Evolutionary conservation across 2,888 invertebrate species (phyloP).

Genomic region (Phaonia tiefii): DNA sequence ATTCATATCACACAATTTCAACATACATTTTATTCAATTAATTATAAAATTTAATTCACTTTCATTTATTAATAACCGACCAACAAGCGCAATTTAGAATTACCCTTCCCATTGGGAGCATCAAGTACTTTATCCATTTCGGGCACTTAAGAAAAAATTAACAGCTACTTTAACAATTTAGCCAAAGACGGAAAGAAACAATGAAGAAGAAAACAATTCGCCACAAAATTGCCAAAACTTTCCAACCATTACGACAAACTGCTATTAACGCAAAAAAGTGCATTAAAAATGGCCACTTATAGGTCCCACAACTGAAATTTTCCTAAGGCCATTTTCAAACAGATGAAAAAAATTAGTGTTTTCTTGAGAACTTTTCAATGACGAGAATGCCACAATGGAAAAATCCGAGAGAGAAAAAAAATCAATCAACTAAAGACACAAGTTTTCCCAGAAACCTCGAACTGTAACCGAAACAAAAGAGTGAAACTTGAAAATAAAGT

Average conservation of each 20-base stretch:
- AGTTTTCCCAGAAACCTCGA: conserved; percentile 37
- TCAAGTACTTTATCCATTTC: neutral
- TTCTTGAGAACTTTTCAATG: conserved; percentile 6
- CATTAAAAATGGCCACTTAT: conserved; percentile 44
- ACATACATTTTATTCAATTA: too few species aligned
- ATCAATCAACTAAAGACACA: conserved; percentile 46
- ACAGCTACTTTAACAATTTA: neutral
- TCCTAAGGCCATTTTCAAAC: conserved; percentile 37
- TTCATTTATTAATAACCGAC: too few species aligned
- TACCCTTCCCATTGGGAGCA: too few species aligned
- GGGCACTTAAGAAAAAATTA: conserved; percentile 14
- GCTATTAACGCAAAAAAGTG: conserved; percentile 25
- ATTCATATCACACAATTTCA: too few species aligned
- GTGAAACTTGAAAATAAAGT: neutral
- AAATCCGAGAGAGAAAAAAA: conserved; percentile 17
- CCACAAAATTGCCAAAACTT: conserved; percentile 21
- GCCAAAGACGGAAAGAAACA: neutral
- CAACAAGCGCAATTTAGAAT: too few species aligned
- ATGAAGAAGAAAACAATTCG: neutral
- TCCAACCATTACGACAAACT: conserved; percentile 39
- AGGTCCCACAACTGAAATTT: conserved; percentile 26
- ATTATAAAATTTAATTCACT: too few species aligned
- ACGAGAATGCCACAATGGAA: neutral
- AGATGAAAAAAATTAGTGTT: neutral
- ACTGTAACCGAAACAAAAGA: conserved; percentile 7